Percentiles rank a stretch among this genome's conserved stretches.
Evolutionary conservation across 2,797 vertebrate genomes (phyloP).

Genomic region (Tympanoctomys barrerae): DNA sequence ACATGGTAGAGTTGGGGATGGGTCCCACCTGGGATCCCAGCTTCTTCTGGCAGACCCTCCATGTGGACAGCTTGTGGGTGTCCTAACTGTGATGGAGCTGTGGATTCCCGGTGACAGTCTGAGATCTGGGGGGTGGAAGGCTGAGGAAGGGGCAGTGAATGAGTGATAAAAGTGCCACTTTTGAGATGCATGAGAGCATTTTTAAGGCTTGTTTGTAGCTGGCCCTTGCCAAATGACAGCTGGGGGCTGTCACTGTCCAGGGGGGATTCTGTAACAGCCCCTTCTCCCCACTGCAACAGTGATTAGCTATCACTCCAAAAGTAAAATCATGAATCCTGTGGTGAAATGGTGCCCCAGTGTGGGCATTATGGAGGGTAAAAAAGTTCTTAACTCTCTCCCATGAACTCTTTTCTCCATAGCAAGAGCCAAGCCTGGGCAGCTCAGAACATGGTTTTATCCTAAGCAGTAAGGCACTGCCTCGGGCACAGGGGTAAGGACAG

Average conservation of each 20-base stretch:
- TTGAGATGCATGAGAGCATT: neutral
- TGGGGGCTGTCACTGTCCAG: neutral
- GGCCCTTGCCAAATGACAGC: neutral
- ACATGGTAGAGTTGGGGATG: neutral
- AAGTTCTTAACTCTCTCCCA: neutral
- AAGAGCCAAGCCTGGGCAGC: neutral
- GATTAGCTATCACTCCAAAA: neutral
- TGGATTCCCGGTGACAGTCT: neutral
- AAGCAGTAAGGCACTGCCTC: neutral
- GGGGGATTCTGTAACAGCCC: neutral
- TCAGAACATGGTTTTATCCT: neutral
- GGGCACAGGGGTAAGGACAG: neutral
- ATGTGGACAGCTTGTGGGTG: neutral
- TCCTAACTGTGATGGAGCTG: neutral
- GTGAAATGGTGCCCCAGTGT: neutral
- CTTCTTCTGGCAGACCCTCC: neutral
- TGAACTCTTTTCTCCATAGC: neutral
- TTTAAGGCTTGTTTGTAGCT: neutral
- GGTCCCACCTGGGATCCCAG: neutral
- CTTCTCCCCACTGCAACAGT: neutral
- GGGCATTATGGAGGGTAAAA: neutral
- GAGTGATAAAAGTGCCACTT: neutral
- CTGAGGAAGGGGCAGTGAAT: neutral
- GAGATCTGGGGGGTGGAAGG: neutral
- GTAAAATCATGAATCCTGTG: neutral